Evolutionary conservation across 2,888 invertebrate genomes (phyloP), one percentile per base, ranked within the genome.

Genomic region (Cryptus armator): DNA sequence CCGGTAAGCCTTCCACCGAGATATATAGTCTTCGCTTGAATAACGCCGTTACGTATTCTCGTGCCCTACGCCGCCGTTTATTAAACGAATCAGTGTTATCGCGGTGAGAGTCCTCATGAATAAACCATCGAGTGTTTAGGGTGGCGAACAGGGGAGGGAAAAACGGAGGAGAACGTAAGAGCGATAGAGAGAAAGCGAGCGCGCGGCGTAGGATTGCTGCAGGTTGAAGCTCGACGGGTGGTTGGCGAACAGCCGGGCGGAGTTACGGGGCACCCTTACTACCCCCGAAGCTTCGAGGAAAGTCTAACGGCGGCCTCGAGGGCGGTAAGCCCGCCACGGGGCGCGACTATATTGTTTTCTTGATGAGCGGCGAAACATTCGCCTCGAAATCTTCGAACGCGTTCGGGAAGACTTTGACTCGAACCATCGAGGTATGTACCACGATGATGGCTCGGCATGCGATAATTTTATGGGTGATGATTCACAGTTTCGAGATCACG

Each of bases 31-130:
- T 59, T 29, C 59, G 91, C 90, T 92, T 93, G 92, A 93, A 93
- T 92, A 92, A 91, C 89, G 90, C 90, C 90, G 86, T 89, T 89
- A 87, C 87, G 75, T 62, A 83, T 83, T 81, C 78, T 59, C 77
- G 81, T 56, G 53, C 83, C 70, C 67, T 74, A 51, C 75, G 46
- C 48, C 82, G 91, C 89, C 93, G 93, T 93, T 93, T 93, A 93
- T 93, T 93, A 93, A 93, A 92, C 91, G 93, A 93, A 93, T 93
- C 93, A 93, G 92, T 91, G 92, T 93, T 93, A 93, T 93, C 93
- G 92, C 90, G 92, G 92, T 90, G 91, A 91, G 92, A 89, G 91
- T 90, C 89, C 91, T 93, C 93, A 93, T 93, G 93, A 93, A 93
- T 93, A 93, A 93, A 92, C 92, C 93, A 93, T 93, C 91, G 93